A percentile compares a stretch with the other conserved stretches of the same genome.
These are phyloP conservation scores for Drosophila sucinea DNA, from an alignment of 1,140 invertebrate species.

Conservation along the genomic window DNA sequence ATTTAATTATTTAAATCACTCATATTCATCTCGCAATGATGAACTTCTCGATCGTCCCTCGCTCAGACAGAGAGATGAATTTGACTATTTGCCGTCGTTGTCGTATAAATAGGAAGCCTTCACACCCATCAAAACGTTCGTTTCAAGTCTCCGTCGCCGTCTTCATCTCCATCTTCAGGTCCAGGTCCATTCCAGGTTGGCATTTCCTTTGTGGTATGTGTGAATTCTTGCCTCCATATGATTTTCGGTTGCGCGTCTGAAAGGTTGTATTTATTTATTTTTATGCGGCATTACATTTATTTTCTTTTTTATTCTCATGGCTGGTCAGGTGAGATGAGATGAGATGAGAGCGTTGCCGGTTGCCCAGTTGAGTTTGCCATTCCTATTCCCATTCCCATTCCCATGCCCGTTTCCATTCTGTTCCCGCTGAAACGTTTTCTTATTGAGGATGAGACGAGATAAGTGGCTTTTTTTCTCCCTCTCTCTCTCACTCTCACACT, in stretches of 20 bases:
- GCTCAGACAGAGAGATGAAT: no score
- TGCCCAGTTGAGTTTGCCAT: conserved; percentile 10
- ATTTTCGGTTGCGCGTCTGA: conserved; percentile 44
- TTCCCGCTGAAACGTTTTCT: conserved; percentile 50
- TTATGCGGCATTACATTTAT: conserved; percentile 70
- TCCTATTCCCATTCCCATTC: conserved; percentile 8
- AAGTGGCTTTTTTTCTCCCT: conserved; percentile 56
- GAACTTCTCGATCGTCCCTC: no score
- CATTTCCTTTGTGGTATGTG: conserved; percentile 12
- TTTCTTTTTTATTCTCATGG: conserved; percentile 67
- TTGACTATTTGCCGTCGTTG: no score
- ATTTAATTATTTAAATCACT: no score
- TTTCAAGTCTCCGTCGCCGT: conserved; percentile 3
- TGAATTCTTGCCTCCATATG: conserved; percentile 7
- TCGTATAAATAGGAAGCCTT: conserved; percentile 1
- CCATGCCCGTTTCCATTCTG: conserved; percentile 17
- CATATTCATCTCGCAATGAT: no score
- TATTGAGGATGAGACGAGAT: conserved; percentile 66
- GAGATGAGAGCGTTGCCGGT: conserved; percentile 49
- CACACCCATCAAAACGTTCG: conserved; percentile 8
- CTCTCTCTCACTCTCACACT: conserved; percentile 7
- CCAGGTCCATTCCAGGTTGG: conserved; percentile 1
- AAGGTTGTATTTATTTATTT: conserved; percentile 69
- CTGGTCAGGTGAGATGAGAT: conserved; percentile 49
- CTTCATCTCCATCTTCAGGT: conserved; percentile 1